Evolutionary conservation across 2,888 invertebrate genomes (phyloP).

Genomic region (Steinernema scapterisci): DNA sequence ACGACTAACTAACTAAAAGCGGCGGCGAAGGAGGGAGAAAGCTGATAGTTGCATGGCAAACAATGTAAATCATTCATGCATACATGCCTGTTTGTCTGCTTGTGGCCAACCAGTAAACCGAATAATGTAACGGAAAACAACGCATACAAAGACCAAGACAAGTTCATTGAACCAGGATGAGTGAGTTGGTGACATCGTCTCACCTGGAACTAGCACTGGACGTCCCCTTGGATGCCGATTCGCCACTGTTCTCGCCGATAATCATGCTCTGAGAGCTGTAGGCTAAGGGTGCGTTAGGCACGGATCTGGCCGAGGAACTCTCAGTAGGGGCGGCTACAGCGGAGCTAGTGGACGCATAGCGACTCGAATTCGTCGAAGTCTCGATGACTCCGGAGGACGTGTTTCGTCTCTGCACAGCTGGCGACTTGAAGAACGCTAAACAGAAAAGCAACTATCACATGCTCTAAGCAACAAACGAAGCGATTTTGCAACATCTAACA

Average conservation of each 20-base stretch:
- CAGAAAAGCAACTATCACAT: slow-evolving; percentile 5
- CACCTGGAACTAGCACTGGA: not conserved
- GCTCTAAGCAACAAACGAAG: slow-evolving; percentile 19
- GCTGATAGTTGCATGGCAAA: not conserved
- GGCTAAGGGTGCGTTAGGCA: not conserved
- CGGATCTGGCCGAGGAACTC: not conserved
- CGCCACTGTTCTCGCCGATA: not conserved
- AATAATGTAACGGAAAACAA: not conserved
- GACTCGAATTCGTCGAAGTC: not conserved
- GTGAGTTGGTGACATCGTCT: slow-evolving; percentile 7
- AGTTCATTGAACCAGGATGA: not conserved
- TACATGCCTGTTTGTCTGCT: not conserved
- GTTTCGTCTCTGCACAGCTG: slow-evolving; percentile 15
- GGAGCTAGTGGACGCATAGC: not conserved
- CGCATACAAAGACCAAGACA: not conserved
- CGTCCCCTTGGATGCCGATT: not conserved
- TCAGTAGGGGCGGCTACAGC: not conserved
- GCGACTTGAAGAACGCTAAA: slow-evolving; percentile 31
- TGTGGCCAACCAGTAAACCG: not conserved
- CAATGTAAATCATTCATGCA: not conserved
- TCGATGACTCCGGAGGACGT: slow-evolving; percentile 25
- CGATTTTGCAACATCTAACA: not conserved
- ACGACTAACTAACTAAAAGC: not conserved
- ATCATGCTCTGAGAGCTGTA: slow-evolving; percentile 20
- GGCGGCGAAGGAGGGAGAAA: not conserved